Conservation (phyloP, 2,113 vertebrate species). For the Enhydra lutris region DNA sequence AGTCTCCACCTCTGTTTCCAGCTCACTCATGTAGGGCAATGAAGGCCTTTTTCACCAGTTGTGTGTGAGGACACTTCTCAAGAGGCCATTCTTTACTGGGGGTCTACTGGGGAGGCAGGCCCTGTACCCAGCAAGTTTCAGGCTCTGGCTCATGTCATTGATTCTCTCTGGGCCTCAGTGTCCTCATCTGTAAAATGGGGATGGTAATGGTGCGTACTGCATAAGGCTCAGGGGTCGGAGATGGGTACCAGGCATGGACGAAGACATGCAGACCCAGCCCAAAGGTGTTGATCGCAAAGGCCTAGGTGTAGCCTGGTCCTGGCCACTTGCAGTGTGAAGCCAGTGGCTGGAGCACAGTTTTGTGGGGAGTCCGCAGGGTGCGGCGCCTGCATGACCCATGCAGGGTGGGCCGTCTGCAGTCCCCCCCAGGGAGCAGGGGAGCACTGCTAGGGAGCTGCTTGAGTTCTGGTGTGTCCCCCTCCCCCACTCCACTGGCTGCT, state of each 20-base stretch:
- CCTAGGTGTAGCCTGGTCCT: not conserved
- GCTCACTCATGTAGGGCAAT: fast-evolving
- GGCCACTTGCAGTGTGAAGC: not conserved
- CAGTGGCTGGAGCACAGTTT: fast-evolving
- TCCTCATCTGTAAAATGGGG: not conserved
- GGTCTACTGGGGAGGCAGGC: not conserved
- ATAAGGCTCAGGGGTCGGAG: not conserved
- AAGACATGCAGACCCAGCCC: not conserved
- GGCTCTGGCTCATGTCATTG: not conserved
- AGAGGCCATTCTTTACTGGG: not conserved
- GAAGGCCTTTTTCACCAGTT: not conserved
- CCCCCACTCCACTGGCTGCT: not conserved
- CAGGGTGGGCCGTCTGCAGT: not conserved
- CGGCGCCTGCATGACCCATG: fast-evolving
- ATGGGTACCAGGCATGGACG: not conserved
- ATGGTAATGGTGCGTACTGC: too few species aligned
- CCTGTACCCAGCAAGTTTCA: not conserved
- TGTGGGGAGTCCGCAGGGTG: fast-evolving
- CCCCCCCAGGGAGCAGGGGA: not conserved
- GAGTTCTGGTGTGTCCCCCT: not conserved
- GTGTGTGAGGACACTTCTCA: not conserved
- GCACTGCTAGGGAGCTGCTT: too few species aligned
- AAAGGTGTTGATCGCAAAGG: too few species aligned
- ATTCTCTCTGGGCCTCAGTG: not conserved
- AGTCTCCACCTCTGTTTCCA: not conserved